Percentiles rank a stretch among this genome's conserved stretches.
These are phyloP conservation scores for Papilio xuthus DNA, from an alignment of 1,140 invertebrate genomes.

Conservation along the genomic window DNA sequence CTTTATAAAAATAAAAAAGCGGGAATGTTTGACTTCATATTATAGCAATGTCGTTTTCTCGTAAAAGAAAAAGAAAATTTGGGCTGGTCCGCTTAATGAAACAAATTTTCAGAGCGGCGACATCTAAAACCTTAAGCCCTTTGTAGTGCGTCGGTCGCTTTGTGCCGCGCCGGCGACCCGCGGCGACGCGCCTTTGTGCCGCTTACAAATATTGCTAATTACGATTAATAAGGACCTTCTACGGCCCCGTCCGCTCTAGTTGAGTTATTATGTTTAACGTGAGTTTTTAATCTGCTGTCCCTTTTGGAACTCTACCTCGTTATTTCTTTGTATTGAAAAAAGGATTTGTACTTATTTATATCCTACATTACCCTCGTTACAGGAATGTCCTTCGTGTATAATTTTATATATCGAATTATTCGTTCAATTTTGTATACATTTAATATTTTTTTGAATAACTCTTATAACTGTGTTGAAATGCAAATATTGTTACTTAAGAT, in stretches of 20 bases:
- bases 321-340: constrained; percentile 31
- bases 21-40: constrained; percentile 40
- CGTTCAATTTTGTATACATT: background rate
- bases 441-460: background rate
- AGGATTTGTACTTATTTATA: constrained; percentile 1
- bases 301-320: constrained; percentile 30
- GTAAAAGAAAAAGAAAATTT: constrained; percentile 72
- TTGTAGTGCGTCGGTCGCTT: constrained; percentile 71
- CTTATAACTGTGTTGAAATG: background rate
- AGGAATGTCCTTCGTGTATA: background rate
- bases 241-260: constrained; percentile 34
- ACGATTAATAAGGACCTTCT: constrained; percentile 70
- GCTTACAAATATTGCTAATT: constrained; percentile 77
- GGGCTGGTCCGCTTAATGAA: constrained; percentile 74
- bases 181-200: constrained; percentile 68
- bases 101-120: constrained; percentile 76
- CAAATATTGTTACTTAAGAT: background rate
- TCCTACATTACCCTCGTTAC: constrained; percentile 17
- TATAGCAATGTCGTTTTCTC: constrained; percentile 62
- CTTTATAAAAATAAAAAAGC: background rate
- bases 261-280: constrained; percentile 45
- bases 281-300: constrained; percentile 44
- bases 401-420: background rate
- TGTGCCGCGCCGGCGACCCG: constrained; percentile 65
- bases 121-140: constrained; percentile 77